Conservation (phyloP, 2,797 vertebrate species). For the Momotus momota region DNA sequence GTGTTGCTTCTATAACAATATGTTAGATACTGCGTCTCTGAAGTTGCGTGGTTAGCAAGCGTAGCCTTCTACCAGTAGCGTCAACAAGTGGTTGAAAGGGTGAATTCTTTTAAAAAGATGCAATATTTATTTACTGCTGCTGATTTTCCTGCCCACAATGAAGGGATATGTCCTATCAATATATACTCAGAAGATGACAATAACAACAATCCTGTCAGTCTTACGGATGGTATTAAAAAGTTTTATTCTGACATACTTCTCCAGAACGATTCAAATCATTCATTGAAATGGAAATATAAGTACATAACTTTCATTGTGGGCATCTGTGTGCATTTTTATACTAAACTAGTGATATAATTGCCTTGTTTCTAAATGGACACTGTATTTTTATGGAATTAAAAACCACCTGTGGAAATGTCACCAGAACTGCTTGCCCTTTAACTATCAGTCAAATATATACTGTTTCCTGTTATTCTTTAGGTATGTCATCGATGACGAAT, state of each 20-base stretch:
- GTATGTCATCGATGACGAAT: conserved; percentile 89
- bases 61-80: background rate
- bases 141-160: background rate
- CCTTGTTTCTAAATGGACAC: background rate
- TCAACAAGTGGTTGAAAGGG: background rate
- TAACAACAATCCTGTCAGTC: background rate
- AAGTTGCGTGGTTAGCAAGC: background rate
- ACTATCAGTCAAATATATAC: background rate
- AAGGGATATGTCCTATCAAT: background rate
- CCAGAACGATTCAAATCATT: background rate
- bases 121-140: background rate
- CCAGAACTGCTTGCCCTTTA: background rate
- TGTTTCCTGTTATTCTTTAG: conserved; percentile 63
- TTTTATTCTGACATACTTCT: background rate
- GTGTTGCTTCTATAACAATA: background rate
- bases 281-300: background rate
- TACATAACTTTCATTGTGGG: background rate
- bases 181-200: background rate
- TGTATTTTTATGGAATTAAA: background rate
- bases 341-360: background rate
- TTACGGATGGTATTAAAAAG: background rate
- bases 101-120: background rate
- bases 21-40: background rate
- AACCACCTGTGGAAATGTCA: background rate
- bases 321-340: background rate